Evolutionary conservation across 2,888 invertebrate species (phyloP).

Genomic region (Pheosia gnoma): DNA sequence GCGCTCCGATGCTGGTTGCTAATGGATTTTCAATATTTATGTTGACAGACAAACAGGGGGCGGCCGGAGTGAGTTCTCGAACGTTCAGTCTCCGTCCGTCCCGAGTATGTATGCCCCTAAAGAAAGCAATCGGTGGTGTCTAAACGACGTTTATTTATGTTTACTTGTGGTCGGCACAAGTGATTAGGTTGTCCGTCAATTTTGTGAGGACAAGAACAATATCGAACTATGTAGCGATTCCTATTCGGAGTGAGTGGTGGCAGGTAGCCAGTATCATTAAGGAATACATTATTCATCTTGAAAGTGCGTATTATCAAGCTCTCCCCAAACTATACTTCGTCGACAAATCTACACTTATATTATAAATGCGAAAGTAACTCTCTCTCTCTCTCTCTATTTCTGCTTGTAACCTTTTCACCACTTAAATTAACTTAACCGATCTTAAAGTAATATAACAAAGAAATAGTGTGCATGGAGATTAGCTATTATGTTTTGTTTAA

Average conservation of each 20-base stretch:
- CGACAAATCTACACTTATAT: too few relatives aligned
- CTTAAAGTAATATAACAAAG: too few relatives aligned
- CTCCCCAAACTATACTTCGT: background rate
- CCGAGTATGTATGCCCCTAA: slow-evolving; percentile 37
- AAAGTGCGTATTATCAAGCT: slow-evolving; percentile 13
- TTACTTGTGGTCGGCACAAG: slow-evolving; percentile 34
- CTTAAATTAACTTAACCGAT: too few relatives aligned
- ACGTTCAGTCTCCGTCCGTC: slow-evolving; percentile 48
- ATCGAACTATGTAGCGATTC: background rate
- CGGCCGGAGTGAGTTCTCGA: slow-evolving; percentile 64
- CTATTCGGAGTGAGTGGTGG: slow-evolving; percentile 8
- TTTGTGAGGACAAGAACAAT: background rate
- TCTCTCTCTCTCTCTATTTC: too few relatives aligned
- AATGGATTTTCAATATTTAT: slow-evolving; percentile 83
- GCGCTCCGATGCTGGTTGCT: slow-evolving; percentile 69
- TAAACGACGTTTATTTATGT: slow-evolving; percentile 49
- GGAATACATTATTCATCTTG: slow-evolving; percentile 26
- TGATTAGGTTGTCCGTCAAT: slow-evolving; percentile 38
- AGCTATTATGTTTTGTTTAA: too few relatives aligned
- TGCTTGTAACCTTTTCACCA: too few relatives aligned
- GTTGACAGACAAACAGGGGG: slow-evolving; percentile 77
- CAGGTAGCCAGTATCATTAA: slow-evolving; percentile 14
- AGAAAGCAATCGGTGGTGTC: slow-evolving; percentile 45
- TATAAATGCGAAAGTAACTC: too few relatives aligned
- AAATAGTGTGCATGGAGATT: too few relatives aligned